Base-by-base conservation (phyloP, 1,140 invertebrate genomes). In the Nomia melanderi region DNA sequence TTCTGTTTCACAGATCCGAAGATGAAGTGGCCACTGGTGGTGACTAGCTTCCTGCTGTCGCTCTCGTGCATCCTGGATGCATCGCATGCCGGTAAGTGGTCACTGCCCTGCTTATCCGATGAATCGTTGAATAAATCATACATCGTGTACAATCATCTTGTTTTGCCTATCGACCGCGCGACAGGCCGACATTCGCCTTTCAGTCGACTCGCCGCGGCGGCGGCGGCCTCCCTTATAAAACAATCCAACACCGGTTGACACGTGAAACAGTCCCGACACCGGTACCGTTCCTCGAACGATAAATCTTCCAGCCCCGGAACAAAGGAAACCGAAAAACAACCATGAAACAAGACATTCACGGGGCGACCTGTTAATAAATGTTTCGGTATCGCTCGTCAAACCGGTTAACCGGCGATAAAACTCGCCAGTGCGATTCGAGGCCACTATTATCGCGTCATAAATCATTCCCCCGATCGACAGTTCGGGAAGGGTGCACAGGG, bases 11-110 rank as follows among this genome's bases (percentile, higher is more conserved):
- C 82, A 91, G 90, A 89, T 86, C 54, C 74, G 76, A 91, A 90
- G 84, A 91, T 91, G 90, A 90, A 89, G 86, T 91, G 89, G 89
- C 85, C 88, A 57, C 73, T 89, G 79, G 75, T 88, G 70, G 77
- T 91, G 66, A 81, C 82, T 27, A 90, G 88, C 85, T 85, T 91
- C 33, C 73, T 90, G 75, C 64, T 91, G 59, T 84, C 87, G 53
- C 84, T 86, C 36, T 89, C 88, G 54, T 86, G 88, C 69, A 90
- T 88, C 72, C 85, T 87, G 4, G 90, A 87, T 33, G 85, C 87
- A 59, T 87, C 87, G 54, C 84, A 82, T 78, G 84, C 83, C 69
- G 82, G 90, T 91, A 77, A 90, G 89, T 83, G 77, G 23, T 54
- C 36, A n/a, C n/a, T n/a, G 67, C 57, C 31, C 59, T n/a, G n/a